Evolutionary conservation across 2,113 vertebrate species (phyloP).

Genomic region (Ceratotherium simum): DNA sequence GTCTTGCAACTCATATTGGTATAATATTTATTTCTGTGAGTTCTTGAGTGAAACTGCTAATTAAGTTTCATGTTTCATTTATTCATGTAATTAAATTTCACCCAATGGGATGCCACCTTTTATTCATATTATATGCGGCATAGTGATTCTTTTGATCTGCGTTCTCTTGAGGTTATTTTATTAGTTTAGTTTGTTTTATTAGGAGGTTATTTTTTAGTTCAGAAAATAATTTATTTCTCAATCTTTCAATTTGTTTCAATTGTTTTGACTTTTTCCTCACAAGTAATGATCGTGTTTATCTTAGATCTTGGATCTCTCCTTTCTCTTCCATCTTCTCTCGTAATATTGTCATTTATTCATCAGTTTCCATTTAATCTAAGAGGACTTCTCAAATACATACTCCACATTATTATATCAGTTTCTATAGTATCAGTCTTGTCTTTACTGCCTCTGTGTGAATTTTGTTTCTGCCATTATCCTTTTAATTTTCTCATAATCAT

Average conservation of each 20-base stretch:
- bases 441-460: background rate
- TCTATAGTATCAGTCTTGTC: background rate
- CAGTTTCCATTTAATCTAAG: background rate
- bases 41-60: background rate
- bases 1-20: background rate
- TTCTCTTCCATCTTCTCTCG: background rate
- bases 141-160: background rate
- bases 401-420: background rate
- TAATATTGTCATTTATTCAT: background rate
- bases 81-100: background rate
- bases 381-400: background rate
- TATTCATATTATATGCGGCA: background rate
- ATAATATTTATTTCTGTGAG: background rate
- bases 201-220: background rate
- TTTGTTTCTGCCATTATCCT: background rate
- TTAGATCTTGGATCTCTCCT: background rate
- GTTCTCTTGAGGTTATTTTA: background rate
- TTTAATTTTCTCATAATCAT: background rate
- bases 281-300: background rate
- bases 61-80: conserved; percentile 33
- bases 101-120: background rate
- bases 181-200: background rate
- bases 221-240: background rate
- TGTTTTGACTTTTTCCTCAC: background rate
- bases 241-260: background rate